Evolutionary conservation across 1,140 invertebrate genomes (phyloP).

Genomic region (Drosophila aff.): DNA sequence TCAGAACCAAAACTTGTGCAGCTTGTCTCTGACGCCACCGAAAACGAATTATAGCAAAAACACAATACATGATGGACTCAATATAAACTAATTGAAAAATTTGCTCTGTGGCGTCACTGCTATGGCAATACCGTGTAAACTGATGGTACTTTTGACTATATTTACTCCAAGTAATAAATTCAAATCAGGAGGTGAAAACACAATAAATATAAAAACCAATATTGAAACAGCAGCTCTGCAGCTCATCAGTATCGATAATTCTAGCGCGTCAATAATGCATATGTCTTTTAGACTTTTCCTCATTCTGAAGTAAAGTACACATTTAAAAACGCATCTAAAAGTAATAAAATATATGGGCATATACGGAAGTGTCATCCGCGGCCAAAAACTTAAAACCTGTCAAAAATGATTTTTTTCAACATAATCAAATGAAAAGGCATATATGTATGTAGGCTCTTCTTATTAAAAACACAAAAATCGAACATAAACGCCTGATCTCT

Average conservation of each 20-base stretch:
- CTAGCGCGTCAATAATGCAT: no score
- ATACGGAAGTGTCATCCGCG: no score
- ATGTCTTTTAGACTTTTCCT: no score
- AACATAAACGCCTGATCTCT: no score
- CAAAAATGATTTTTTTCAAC: no score
- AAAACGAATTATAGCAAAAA: slow-evolving; percentile 32
- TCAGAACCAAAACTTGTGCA: slow-evolving; percentile 32
- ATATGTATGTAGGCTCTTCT: no score
- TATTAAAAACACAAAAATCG: no score
- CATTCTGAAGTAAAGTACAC: no score
- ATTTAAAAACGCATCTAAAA: no score
- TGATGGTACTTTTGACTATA: neutral
- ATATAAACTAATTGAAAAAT: slow-evolving; percentile 63
- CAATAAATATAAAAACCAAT: neutral
- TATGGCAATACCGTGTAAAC: slow-evolving; percentile 14
- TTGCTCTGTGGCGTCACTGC: slow-evolving; percentile 36
- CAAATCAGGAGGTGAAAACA: neutral
- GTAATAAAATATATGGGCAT: no score
- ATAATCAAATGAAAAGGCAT: no score
- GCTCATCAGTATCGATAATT: neutral
- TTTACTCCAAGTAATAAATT: neutral
- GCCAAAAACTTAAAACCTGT: no score
- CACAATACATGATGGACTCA: slow-evolving; percentile 32
- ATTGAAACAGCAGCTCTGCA: neutral
- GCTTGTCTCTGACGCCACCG: slow-evolving; percentile 46